Evolutionary conservation across 2,113 vertebrate genomes (phyloP), one percentile per base, ranked within the genome.

Genomic region (Pollimyrus isidori): DNA sequence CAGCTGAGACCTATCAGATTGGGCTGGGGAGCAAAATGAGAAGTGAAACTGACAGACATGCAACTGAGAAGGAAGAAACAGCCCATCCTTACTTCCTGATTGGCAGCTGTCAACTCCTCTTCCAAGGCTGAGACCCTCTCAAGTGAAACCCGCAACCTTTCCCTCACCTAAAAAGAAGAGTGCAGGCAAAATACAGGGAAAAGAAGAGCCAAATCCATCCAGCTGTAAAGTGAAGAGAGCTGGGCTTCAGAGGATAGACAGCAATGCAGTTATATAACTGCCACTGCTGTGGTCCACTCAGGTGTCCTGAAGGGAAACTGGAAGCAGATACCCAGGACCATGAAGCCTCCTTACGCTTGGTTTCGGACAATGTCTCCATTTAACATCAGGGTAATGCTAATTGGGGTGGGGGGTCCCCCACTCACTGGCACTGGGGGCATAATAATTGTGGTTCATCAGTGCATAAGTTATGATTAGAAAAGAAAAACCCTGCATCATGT

Each of bases 51-150:
- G 23, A 48, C 45, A 45, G 42, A 84, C 21, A 84, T 42, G 21
- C 39, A 56, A 87, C 19, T 15, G 48, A 46, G 21, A 39, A 82
- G 21, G 42, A n/a, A 86, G 19, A 86, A 46, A 53, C 26, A 1
- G n/a, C 4, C 35, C 19, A 21, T 62, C 42, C 89, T 93, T 96
- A 98, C 98, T 97, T 99, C 98, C 95, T 99, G 97, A 96, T 98
- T 98, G 96, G 97, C 96, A 95, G 96, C 96, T 92, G 97, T 95
- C 91, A 99, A 97, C 96, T 99, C 98, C 96, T 98, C 98, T 97
- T 99, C 98, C 96, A 99, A 96, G 93, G 95, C 97, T 87, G 97
- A 97, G 92, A 98, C 97, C 95, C 98, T 97, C 96, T 99, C 98
- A 94, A 99, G 97, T 90, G 98, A 98, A 95, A 99, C 97, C 90